A percentile compares a stretch with the other conserved stretches of the same genome.
Conservation (phyloP, 2,797 vertebrate species). For the Cetoscarus ocellatus region DNA sequence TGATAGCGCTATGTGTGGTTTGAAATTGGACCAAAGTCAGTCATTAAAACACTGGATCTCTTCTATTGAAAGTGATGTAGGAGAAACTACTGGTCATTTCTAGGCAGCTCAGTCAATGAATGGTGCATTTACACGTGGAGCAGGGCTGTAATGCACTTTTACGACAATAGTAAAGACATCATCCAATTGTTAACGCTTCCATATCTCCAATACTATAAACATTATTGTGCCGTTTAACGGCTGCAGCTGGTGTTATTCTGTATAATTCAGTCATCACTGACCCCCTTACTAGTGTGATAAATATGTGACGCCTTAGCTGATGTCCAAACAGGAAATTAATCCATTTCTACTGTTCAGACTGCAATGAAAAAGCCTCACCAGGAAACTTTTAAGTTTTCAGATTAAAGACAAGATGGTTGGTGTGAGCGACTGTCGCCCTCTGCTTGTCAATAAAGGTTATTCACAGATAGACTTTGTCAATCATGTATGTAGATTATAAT, state of each 20-base stretch:
- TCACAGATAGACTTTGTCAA: slow-evolving; percentile 69
- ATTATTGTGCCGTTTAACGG: slow-evolving; percentile 32
- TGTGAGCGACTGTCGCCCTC: slow-evolving; percentile 32
- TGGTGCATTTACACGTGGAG: slow-evolving; percentile 77
- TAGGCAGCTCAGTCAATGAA: slow-evolving; percentile 67
- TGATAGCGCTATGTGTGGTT: slow-evolving; percentile 35
- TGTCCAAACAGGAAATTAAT: slow-evolving; percentile 35
- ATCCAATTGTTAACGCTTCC: slow-evolving; percentile 61
- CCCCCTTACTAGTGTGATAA: slow-evolving; percentile 43
- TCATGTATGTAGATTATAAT: slow-evolving; percentile 51
- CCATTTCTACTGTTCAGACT: slow-evolving; percentile 39
- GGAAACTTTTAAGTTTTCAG: slow-evolving; percentile 51
- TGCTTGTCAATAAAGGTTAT: slow-evolving; percentile 53
- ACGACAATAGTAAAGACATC: slow-evolving; percentile 52
- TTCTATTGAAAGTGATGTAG: slow-evolving; percentile 42
- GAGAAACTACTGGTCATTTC: slow-evolving; percentile 56
- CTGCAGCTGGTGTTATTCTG: slow-evolving; percentile 36
- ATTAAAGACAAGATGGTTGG: slow-evolving; percentile 48
- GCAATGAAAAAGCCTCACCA: slow-evolving; percentile 59
- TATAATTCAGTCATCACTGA: slow-evolving; percentile 36
- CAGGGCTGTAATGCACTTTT: slow-evolving; percentile 54
- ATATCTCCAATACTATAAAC: slow-evolving; percentile 36
- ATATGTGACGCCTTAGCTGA: slow-evolving; percentile 40
- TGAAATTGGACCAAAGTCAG: slow-evolving; percentile 35
- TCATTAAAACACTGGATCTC: slow-evolving; percentile 56